Base-by-base conservation (phyloP, 2,888 invertebrate genomes). In the Bombylius discolor region DNA sequence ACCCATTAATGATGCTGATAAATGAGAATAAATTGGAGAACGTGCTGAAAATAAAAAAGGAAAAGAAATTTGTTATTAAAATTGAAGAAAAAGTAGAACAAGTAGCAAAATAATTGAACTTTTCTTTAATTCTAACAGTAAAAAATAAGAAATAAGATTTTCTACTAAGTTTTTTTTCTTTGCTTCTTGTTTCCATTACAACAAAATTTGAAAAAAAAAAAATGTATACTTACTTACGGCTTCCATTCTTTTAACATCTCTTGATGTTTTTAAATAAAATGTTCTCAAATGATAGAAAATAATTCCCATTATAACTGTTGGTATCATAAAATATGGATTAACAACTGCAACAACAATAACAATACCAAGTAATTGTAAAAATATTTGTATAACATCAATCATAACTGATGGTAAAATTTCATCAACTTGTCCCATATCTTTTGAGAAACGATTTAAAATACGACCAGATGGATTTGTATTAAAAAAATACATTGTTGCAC, bases 1-100 rank as follows among this genome's bases (percentile, higher is more conserved):
- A 0, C 97, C 97, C 70, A 89, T 87, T 6, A 98, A 77, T 0
- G 92, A 85, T 34, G 94, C 89, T 67, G 86, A 90, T 65, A 97
- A 76, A 68, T 96, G 95, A 4, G 89, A 88, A 76, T 95, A 97
- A n/a, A 98, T 90, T 0, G 97, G 97, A 65, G 94, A 94, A 58
- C 94, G 85, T 60, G 92, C 91, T 91, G 76, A 49, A 71, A 68
- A 70, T 68, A 44, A 47, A 23, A 23, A 23, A 23, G 23, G 23
- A 23, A 23, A 23, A 23, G 23, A 23, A 23, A 23, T 23, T 23
- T 3, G 23, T 23, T 23, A 23, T 23, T 23, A 2, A 23, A 23
- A 2, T 23, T 23, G 23, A 23, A 23, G 3, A 23, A 39, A 39
- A 7, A 9, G 4, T 39, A 4, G 11, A 39, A 23, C 23, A 23